Evolutionary conservation across 2,113 vertebrate genomes (phyloP), one percentile per base, ranked within the genome.

Genomic region (Sigmodon hispidus): DNA sequence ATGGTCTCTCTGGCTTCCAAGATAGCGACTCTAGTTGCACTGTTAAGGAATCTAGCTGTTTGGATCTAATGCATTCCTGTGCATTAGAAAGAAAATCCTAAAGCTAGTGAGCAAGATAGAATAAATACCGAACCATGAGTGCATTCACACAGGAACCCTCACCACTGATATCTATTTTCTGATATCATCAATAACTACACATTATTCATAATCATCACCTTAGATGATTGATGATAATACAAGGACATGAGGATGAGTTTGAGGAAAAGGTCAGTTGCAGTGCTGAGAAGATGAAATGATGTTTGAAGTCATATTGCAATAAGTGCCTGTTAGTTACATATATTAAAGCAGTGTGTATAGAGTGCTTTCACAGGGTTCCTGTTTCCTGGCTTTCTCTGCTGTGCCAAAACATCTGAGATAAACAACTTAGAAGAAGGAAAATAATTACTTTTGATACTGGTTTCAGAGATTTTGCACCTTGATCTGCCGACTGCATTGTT

Each of bases 141-240:
- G 31, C 6, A 12, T 36, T 67, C 69, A 59, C 5, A 87, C 19
- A 73, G 52, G 90, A 10, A 52, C 9, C 75, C 36, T 26, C 31
- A n/a, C 36, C 52, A 26, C 16, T 21, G 11, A 61, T 2, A 55
- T n/a, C 4, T 65, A 45, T 40, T 90, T 55, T 84, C 79, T 76
- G 29, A 43, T 69, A 79, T 19, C 89, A 90, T 48, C 76, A 85
- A 15, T 26, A 19, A 50, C 7, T 57, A 19, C 10, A 86, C 52
- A 72, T 86, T 67, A 50, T 81, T 93, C 87, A 76, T 79, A 48
- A 77, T 67, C 67, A 87, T 63, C 45, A 21, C 92, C 50, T 94
- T 61, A 31, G 89, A 34, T 87, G 80, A 86, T 94, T 77, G n/a
- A 61, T 84, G 73, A 84, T 87, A 84, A 75, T 5, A 72, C 24